Evolutionary conservation across 2,888 invertebrate genomes (phyloP), one percentile per base, ranked within the genome.

Genomic region (Poecilobothrus nobilitatus): DNA sequence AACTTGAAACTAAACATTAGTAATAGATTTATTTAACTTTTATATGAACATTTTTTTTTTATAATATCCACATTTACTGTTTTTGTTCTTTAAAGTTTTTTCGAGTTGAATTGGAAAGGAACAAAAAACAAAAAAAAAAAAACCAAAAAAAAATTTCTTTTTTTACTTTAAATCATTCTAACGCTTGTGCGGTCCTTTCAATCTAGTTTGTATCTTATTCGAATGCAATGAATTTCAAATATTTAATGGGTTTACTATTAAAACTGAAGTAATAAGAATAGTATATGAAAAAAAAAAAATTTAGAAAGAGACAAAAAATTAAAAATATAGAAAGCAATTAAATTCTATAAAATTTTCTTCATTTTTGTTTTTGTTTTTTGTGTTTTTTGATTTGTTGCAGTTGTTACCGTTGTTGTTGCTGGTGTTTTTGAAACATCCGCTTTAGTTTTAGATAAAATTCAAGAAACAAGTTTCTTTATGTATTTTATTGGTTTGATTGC

Each of bases 131-230:
- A 53, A 12, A 53, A 15, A 1, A 3, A 53, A 18, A 53, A 53
- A 5, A 53, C 5, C 12, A 53, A 53, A 53, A 53, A 9, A 15
- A 27, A 27, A 27, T 4, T 5, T 2, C 2, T 27, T 4, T 27
- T 27, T 27, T 27, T 15, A 15, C 15, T 6, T 8, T 5, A 53
- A 53, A 53, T 53, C 18, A 53, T 53, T 53, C 15, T 53, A 53
- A 53, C 53, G 53, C 53, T 53, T 53, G 53, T 53, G 53, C 53
- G 53, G 53, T 53, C 53, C 53, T 53, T 53, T 53, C 53, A 53
- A 53, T 53, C 53, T 18, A n/a, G n/a, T n/a, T 53, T 18, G 18
- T 12, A 53, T 18, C 5, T 53, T n/a, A 53, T 53, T 53, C 53
- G 53, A 53, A 53, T 53, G 53, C 18, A 53, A 53, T 53, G 53